These are phyloP conservation scores for Protosalanx chinensis DNA, from an alignment of 2,797 vertebrate genomes.

Conservation along the genomic window DNA sequence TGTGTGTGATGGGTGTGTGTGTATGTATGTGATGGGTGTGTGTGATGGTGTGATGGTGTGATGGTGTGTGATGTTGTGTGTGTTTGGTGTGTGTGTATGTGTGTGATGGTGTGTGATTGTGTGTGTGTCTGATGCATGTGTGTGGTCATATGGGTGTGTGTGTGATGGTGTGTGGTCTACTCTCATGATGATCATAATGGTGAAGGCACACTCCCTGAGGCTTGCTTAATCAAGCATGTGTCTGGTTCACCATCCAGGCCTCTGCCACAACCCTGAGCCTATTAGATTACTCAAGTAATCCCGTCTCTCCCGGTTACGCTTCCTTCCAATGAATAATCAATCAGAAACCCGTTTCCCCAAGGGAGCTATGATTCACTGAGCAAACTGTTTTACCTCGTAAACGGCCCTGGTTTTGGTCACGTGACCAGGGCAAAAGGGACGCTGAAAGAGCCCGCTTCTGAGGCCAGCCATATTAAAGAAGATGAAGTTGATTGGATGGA, in stretches of 20 bases:
- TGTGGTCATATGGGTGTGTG: neutral
- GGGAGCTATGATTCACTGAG: conserved; percentile 36
- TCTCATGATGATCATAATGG: conserved; percentile 32
- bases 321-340: conserved; percentile 46
- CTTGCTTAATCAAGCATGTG: conserved; percentile 41
- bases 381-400: conserved; percentile 32
- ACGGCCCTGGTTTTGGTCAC: neutral
- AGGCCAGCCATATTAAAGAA: neutral
- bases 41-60: neutral
- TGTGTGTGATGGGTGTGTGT: neutral
- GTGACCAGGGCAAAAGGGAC: neutral
- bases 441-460: neutral
- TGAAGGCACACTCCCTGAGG: neutral
- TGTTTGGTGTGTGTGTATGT: neutral
- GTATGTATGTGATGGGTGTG: too few relatives aligned
- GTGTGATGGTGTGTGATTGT: conserved; percentile 5
- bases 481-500: neutral
- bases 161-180: conserved; percentile 1
- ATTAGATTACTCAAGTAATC: conserved; percentile 57
- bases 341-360: conserved; percentile 36
- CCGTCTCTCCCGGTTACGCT: conserved; percentile 36
- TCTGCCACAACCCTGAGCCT: conserved; percentile 28
- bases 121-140: neutral
- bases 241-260: conserved; percentile 28
- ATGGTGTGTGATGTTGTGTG: neutral